Conservation (phyloP, 2,113 vertebrate genomes). For the Setophaga kirtlandii region DNA sequence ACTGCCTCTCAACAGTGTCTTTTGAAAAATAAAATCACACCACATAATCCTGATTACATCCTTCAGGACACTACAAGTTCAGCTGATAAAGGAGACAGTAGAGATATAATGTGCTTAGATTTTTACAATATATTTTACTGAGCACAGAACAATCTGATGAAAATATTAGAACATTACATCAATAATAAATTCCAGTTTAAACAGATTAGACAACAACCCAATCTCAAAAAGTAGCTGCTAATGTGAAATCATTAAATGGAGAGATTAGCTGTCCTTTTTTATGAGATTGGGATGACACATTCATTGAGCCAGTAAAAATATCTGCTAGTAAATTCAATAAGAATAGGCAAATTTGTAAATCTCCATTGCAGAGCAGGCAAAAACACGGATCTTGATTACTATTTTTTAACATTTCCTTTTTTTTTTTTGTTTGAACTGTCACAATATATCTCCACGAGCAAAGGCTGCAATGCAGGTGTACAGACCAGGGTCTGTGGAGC, state of each 20-base stretch:
- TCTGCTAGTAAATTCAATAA: neutral
- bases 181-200: constrained; percentile 23
- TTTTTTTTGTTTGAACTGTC: neutral
- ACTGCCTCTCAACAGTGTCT: neutral
- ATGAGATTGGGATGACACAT: neutral
- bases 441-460: accelerated
- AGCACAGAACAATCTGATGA: neutral
- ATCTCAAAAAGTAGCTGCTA: neutral
- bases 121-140: neutral
- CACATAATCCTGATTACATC: constrained; percentile 25
- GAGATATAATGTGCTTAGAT: neutral
- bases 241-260: constrained; percentile 18
- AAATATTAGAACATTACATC: neutral
- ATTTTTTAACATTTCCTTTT: neutral
- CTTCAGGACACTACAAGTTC: constrained; percentile 8
- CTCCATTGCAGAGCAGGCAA: neutral
- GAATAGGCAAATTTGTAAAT: neutral
- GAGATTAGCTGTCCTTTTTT: neutral
- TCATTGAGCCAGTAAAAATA: neutral
- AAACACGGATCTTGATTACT: neutral
- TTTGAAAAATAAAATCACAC: constrained; percentile 31
- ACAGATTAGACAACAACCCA: neutral
- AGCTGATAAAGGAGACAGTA: constrained; percentile 14
- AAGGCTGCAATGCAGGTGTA: neutral
- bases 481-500: neutral